Evolutionary conservation across 2,888 invertebrate species (phyloP).

Genomic region (Chymomyza caudatula): DNA sequence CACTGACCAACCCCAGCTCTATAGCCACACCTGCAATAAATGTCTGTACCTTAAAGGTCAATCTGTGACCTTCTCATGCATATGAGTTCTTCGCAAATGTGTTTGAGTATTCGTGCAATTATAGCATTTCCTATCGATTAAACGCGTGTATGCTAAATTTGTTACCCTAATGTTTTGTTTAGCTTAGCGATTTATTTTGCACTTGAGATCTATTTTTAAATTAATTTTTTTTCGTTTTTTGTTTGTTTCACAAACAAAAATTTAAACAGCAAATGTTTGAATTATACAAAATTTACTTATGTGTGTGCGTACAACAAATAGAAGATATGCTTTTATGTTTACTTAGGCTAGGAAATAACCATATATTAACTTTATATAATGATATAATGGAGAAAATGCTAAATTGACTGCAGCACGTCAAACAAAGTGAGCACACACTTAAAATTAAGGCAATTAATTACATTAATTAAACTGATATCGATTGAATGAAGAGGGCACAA

Average conservation of each 20-base stretch:
- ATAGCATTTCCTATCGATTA: conserved; percentile 63
- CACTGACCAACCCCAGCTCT: not conserved
- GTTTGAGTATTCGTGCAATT: conserved; percentile 52
- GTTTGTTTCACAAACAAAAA: conserved; percentile 36
- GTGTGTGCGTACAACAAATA: not conserved
- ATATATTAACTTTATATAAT: not conserved
- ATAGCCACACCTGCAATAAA: not conserved
- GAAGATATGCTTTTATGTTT: not conserved
- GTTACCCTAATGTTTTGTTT: not conserved
- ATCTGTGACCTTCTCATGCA: conserved; percentile 54
- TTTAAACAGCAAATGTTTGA: not conserved
- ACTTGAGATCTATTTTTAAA: conserved; percentile 32
- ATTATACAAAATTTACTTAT: not conserved
- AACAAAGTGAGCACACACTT: too few species aligned
- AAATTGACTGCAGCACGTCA: not conserved
- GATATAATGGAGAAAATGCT: not conserved
- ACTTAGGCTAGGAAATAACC: not conserved
- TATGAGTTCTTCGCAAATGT: conserved; percentile 32
- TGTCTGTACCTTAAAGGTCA: conserved; percentile 53
- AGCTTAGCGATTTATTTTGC: conserved; percentile 10
- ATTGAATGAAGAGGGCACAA: too few species aligned
- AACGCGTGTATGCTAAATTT: conserved; percentile 48
- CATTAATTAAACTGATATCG: too few species aligned
- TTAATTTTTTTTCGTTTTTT: conserved; percentile 55
- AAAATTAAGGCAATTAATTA: too few species aligned